Base-by-base conservation (phyloP, 2,797 vertebrate genomes). In the Scolopax bukidnonensis region DNA sequence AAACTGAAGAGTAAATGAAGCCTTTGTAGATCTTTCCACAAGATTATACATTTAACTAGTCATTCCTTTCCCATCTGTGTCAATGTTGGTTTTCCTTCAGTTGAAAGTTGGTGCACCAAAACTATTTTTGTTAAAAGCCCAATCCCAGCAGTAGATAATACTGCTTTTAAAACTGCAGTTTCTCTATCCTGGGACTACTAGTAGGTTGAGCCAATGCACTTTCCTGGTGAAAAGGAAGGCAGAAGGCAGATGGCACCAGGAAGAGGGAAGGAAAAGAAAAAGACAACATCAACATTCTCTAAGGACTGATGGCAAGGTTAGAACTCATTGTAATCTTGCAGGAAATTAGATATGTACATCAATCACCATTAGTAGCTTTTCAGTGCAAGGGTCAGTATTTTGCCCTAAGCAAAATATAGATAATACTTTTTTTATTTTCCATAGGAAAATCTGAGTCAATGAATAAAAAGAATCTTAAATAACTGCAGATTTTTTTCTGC, bases 391-490 rank as follows among this genome's bases (percentile, higher is more conserved):
- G 57, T 88, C 27, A 68, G 41, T 57, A 80, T 75, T 85, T 36
- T 69, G 59, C 36, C 23, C 9, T 54, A 23, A 83, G 76, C 9
- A 91, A 94, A 96, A 82, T 48, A 74, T 12, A 77, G 74, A 94
- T 80, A 33, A 79, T 70, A 12, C 68, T 92, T 89, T 95, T 48
- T 91, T 83, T 61, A 89, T 73, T 87, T 80, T 83, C 63, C 11
- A 25, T 12, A 41, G 50, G 54, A 90, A 64, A 88, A 69, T 11
- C 93, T 51, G 40, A 64, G 24, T 53, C 32, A 93, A 90, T 32
- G 21, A 88, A 69, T 9, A 67, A 17, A 48, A 41, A 36, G 16
- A 32, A 8, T 7, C 40, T 93, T 74, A 73, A 89, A 60, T 85
- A 87, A 54, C 33, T 38, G 4, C 20, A 11, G 6, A 40, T 78